Evolutionary conservation across 2,113 vertebrate species (phyloP), one percentile per base, ranked within the genome.

Genomic region (Vidua macroura): DNA sequence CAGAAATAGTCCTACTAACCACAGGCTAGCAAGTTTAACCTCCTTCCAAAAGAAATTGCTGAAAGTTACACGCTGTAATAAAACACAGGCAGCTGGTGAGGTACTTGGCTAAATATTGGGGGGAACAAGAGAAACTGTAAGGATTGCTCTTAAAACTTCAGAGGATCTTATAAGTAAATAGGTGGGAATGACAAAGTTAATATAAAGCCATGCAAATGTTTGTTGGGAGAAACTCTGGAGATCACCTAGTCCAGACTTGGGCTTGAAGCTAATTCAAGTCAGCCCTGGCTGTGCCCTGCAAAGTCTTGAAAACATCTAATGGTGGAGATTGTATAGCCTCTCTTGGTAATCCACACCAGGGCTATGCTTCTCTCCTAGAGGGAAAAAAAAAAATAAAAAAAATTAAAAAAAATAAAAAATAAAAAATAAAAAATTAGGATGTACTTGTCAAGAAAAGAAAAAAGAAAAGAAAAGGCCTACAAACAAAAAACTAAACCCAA

Each of bases 381-480:
- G 17, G 11, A 62, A 43, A 66, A 55, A 46, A 13, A 43, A 41
- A 41, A n/a, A n/a, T n/a, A n/a, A n/a, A n/a, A n/a, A n/a, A n/a
- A n/a, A n/a, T n/a, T n/a, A n/a, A n/a, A n/a, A n/a, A n/a, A n/a
- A n/a, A n/a, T n/a, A n/a, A n/a, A n/a, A n/a, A n/a, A n/a, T n/a
- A n/a, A n/a, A n/a, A n/a, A n/a, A n/a, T n/a, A n/a, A 66, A 43
- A 53, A 18, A 51, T 3, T 6, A 48, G 41, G 2, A 9, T 39
- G 37, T 39, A 64, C 5, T 43, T 64, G 17, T 25, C 8, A 53
- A 79, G 13, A n/a, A 43, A 60, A 69, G 25, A 44, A 2, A 28
- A 13, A 51, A 51, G 7, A 6, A 15, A 15, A 52, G 1, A 17
- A 10, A 39, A 28, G 1, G 1, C 7, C 13, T 22, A 27, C 21